phyloP scores from a whole-genome alignment of 2,888 invertebrate genomes.

The Harpagoxenus sublaevis region DNA sequence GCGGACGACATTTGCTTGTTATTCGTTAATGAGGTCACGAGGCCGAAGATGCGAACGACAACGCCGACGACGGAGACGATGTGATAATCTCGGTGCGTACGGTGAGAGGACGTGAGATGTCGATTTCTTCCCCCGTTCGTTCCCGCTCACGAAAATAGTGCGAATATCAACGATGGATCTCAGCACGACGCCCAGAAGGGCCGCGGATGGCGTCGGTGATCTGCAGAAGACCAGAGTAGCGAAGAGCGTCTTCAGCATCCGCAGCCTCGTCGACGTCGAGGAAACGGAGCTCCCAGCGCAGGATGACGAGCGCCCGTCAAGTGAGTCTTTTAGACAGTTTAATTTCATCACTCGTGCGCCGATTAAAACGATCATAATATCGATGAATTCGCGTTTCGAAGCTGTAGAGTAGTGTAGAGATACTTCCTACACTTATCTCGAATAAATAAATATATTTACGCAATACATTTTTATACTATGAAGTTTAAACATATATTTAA shows the following conservation, averaged over 20 bases:
- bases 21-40: constrained; percentile 17
- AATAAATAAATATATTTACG: not conserved
- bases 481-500: not conserved
- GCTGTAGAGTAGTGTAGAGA: not conserved
- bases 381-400: not conserved
- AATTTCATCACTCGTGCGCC: not conserved
- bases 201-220: constrained; percentile 83
- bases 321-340: constrained; percentile 73
- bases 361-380: not conserved
- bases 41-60: constrained; percentile 33
- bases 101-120: constrained; percentile 19
- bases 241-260: constrained; percentile 88
- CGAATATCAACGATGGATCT: constrained; percentile 85
- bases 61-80: constrained; percentile 25
- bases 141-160: not conserved
- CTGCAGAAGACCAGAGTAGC: constrained; percentile 87
- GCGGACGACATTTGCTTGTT: not conserved
- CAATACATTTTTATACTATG: not conserved
- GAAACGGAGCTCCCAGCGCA: constrained; percentile 82
- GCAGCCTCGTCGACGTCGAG: constrained; percentile 88
- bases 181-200: constrained; percentile 86
- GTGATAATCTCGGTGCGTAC: constrained; percentile 11
- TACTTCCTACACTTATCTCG: not conserved
- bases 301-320: constrained; percentile 73
- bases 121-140: not conserved